These are phyloP conservation scores for Dolichallabes microphthalmus DNA, from an alignment of 2,113 vertebrate species.

Conservation along the genomic window DNA sequence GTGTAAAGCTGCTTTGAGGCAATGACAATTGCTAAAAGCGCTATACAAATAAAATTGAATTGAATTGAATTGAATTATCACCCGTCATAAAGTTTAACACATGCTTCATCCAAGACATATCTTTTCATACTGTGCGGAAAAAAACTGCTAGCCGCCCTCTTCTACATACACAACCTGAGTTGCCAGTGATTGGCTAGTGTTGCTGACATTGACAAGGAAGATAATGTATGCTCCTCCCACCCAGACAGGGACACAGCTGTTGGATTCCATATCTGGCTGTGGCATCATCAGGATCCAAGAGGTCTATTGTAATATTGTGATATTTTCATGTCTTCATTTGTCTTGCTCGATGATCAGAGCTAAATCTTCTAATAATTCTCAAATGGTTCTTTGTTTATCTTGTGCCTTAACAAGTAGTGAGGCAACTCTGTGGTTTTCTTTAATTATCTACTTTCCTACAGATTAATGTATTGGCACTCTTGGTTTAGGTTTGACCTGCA, in stretches of 20 bases:
- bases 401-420: background rate
- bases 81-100: no score
- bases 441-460: background rate
- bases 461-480: background rate
- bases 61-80: no score
- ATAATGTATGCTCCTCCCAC: background rate
- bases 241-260: background rate
- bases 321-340: background rate
- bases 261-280: background rate
- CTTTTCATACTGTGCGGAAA: background rate
- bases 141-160: background rate
- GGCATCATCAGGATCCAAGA: background rate
- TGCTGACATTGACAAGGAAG: background rate
- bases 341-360: background rate
- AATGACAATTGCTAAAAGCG: no score
- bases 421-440: background rate
- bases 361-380: background rate
- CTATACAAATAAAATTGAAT: no score
- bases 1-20: no score
- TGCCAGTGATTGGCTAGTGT: background rate
- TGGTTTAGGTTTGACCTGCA: background rate
- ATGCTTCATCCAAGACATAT: background rate
- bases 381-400: background rate
- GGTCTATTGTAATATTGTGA: background rate
- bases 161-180: background rate